A percentile compares a stretch with the other conserved stretches of the same genome.
Evolutionary conservation across 2,113 vertebrate species (phyloP).

Genomic region (Eulemur macaco): DNA sequence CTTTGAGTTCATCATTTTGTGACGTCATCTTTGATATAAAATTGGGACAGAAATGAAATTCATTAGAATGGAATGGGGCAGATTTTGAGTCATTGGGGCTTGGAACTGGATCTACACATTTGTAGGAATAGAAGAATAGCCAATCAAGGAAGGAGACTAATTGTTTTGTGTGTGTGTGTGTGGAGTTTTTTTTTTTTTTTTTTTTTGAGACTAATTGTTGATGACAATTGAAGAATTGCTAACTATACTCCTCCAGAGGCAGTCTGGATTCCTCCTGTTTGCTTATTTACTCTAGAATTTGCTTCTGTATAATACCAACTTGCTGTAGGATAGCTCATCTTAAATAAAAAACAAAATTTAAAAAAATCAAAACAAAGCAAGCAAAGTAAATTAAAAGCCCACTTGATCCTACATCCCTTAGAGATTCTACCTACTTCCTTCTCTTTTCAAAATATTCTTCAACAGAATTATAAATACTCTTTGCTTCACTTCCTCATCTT

Average conservation of each 20-base stretch:
- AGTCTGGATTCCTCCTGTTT: background rate
- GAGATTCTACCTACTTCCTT: background rate
- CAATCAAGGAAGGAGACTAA: background rate
- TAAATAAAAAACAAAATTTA: background rate
- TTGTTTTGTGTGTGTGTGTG: too few relatives aligned
- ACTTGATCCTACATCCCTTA: background rate
- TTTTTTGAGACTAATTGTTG: accelerated
- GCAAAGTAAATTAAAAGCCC: background rate
- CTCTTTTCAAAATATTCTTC: background rate
- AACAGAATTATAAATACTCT: background rate
- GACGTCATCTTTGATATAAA: background rate
- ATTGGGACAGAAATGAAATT: background rate
- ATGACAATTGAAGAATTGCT: background rate
- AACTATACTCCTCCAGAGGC: background rate
- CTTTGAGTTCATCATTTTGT: background rate
- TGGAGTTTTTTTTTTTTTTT: too few relatives aligned
- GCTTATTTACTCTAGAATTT: background rate
- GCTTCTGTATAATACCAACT: background rate
- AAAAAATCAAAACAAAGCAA: background rate
- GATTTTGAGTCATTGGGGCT: background rate
- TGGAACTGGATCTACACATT: background rate
- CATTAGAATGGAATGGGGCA: background rate
- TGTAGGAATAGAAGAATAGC: background rate
- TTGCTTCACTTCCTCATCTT: background rate
- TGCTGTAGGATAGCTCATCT: background rate